Evolutionary conservation across 2,113 vertebrate species (phyloP).

Genomic region (Clupea harengus): DNA sequence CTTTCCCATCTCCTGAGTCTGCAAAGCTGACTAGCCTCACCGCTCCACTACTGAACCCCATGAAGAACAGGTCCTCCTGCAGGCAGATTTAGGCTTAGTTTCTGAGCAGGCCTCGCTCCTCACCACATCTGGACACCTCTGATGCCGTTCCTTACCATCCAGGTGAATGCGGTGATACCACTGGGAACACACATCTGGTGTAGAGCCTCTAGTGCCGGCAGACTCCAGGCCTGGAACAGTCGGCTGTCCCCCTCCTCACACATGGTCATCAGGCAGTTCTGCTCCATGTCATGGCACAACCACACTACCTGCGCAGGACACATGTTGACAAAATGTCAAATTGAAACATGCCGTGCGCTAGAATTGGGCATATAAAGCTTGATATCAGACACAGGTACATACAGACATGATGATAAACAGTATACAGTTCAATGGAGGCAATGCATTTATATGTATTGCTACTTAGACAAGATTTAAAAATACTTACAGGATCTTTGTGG

Average conservation of each 20-base stretch:
- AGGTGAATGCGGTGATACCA: neutral
- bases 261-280: constrained; percentile 15
- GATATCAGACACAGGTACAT: neutral
- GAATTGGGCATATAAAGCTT: neutral
- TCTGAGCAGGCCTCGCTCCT: neutral
- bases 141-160: neutral
- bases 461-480: neutral
- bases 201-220: neutral
- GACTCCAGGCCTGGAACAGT: constrained; percentile 6
- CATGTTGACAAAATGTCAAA: neutral
- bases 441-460: neutral
- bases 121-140: neutral
- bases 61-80: neutral
- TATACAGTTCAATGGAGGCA: neutral
- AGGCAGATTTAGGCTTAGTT: neutral
- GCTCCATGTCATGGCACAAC: constrained; percentile 8
- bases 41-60: neutral
- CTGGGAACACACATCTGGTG: neutral
- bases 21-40: neutral
- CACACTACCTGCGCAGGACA: constrained; percentile 12
- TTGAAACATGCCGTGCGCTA: neutral
- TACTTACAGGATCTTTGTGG: neutral
- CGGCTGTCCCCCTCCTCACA: neutral
- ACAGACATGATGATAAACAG: neutral
- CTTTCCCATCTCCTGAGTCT: neutral